These are phyloP conservation scores for Trogon surrucura DNA, from an alignment of 2,113 vertebrate species.

Conservation along the genomic window DNA sequence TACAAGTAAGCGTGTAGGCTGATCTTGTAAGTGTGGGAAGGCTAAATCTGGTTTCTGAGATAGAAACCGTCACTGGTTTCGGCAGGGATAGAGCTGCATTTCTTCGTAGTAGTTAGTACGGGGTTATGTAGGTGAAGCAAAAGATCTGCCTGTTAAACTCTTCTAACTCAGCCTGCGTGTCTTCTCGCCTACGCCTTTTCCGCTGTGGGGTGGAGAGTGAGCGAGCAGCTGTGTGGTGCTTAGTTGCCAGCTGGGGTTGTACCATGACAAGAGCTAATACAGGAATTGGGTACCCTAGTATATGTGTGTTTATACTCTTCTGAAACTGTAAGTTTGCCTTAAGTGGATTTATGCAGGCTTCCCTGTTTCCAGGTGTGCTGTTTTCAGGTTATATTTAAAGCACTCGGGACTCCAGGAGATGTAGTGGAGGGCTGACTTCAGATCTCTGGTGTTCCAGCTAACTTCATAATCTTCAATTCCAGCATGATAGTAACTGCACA, in stretches of 20 bases:
- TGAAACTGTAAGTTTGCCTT: not conserved
- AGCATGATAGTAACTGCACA: not conserved
- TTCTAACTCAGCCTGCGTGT: not conserved
- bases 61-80: not conserved
- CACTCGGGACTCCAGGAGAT: not conserved
- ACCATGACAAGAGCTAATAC: no score
- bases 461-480: not conserved
- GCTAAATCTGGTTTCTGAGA: not conserved
- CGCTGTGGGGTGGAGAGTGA: not conserved
- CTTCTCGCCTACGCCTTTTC: not conserved
- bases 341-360: not conserved
- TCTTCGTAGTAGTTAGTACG: not conserved
- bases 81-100: not conserved
- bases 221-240: not conserved
- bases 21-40: not conserved
- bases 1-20: not conserved
- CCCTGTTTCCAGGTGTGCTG: not conserved
- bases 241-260: not conserved
- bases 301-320: rapidly evolving
- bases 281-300: not conserved
- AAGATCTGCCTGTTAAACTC: not conserved
- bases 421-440: not conserved
- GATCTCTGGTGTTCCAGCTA: not conserved
- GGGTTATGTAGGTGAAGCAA: not conserved
- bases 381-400: not conserved